phyloP scores from a whole-genome alignment of 2,888 invertebrate genomes.

The Lepidochitona cinerea region DNA sequence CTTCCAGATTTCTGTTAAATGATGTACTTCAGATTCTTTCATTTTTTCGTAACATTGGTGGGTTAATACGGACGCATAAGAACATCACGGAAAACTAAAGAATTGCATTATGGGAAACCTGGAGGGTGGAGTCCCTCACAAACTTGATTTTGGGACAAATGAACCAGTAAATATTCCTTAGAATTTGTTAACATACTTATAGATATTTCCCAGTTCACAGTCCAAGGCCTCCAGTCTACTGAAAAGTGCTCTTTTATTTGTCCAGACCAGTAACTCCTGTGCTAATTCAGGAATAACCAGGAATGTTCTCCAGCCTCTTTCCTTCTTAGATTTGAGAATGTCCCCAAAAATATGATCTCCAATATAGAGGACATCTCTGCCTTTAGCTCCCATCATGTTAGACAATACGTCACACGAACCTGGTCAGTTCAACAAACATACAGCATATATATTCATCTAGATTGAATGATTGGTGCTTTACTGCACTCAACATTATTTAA shows the following conservation, averaged over 20 bases:
- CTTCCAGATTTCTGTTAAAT: too few relatives aligned
- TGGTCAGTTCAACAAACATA: conserved; percentile 39
- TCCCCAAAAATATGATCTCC: conserved; percentile 99
- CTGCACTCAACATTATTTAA: too few relatives aligned
- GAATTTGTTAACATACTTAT: conserved; percentile 85
- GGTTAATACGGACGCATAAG: too few relatives aligned
- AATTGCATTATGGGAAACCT: too few relatives aligned
- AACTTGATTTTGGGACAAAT: too few relatives aligned
- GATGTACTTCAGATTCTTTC: too few relatives aligned
- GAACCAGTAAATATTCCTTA: too few relatives aligned
- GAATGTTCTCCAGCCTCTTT: conserved; percentile 99
- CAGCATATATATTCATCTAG: too few relatives aligned
- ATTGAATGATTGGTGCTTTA: too few relatives aligned
- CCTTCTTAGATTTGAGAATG: conserved; percentile 98
- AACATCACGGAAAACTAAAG: too few relatives aligned
- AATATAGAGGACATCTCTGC: conserved; percentile 97
- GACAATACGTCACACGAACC: conserved; percentile 96
- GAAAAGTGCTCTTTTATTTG: conserved; percentile 94
- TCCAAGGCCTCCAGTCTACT: conserved; percentile 91
- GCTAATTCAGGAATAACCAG: conserved; percentile 96
- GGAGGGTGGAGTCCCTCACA: too few relatives aligned
- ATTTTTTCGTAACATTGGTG: too few relatives aligned
- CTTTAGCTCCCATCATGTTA: conserved; percentile 94
- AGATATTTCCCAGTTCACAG: conserved; percentile 90
- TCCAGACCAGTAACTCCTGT: conserved; percentile 97